Percentiles rank a stretch among this genome's conserved stretches.
These are phyloP conservation scores for Alca torda DNA, from an alignment of 2,797 vertebrate species.

Conservation along the genomic window DNA sequence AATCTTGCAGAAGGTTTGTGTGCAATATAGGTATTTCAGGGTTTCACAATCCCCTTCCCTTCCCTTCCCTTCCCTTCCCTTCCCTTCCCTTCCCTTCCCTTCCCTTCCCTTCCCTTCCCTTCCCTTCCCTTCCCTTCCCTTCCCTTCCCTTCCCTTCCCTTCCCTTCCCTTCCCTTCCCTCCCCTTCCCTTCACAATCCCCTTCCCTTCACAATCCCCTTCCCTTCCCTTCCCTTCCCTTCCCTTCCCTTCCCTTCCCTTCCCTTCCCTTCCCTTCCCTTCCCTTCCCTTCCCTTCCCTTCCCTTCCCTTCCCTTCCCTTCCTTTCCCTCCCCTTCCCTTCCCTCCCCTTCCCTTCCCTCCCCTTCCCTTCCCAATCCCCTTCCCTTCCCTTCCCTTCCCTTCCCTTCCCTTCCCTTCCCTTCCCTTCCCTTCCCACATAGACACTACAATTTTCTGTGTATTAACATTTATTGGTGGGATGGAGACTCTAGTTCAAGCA, in stretches of 20 bases:
- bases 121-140: no score
- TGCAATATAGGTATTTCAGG: not conserved
- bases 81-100: no score
- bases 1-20: not conserved
- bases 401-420: not conserved
- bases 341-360: not conserved
- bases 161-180: no score
- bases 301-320: no score
- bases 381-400: not conserved
- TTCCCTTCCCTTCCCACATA: no score
- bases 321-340: not conserved
- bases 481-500: not conserved
- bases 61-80: not conserved
- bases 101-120: not conserved
- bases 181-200: not conserved
- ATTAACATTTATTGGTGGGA: not conserved
- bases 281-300: not conserved
- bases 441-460: not conserved
- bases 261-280: no score
- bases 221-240: no score
- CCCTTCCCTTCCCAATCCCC: not conserved
- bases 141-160: not conserved
- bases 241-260: not conserved
- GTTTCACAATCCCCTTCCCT: not conserved
- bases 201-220: not conserved